Evolutionary conservation across 2,113 vertebrate genomes (phyloP).

Genomic region (Pangasianodon hypophthalmus): DNA sequence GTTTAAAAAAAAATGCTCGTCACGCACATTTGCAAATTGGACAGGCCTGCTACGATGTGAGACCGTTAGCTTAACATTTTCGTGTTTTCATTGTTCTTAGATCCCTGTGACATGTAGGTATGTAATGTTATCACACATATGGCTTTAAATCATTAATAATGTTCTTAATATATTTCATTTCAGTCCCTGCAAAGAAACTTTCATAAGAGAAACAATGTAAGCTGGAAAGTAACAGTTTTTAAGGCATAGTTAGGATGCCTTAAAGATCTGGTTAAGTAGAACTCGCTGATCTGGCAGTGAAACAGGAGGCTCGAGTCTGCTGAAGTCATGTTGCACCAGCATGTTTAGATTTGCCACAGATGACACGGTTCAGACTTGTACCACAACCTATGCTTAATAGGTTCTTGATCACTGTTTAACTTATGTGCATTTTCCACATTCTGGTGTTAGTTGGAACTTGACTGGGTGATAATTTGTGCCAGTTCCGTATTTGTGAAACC

Average conservation of each 20-base stretch:
- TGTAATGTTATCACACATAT: neutral
- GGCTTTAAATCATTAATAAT: neutral
- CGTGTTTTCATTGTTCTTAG: neutral
- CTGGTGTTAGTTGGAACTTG: slow-evolving; percentile 28
- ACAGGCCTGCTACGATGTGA: neutral
- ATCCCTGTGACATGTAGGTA: neutral
- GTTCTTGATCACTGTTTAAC: neutral
- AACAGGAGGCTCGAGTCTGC: neutral
- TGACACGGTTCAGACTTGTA: neutral
- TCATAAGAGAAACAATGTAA: neutral
- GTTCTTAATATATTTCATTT: too few relatives aligned
- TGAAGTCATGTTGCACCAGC: slow-evolving; percentile 1
- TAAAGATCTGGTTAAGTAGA: neutral
- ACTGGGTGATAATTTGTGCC: neutral
- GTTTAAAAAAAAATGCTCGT: neutral
- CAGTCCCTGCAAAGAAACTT: neutral
- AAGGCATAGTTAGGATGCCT: neutral
- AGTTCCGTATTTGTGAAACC: neutral
- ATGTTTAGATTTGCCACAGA: slow-evolving; percentile 15
- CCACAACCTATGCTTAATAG: neutral
- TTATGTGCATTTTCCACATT: slow-evolving; percentile 17
- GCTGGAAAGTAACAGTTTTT: neutral
- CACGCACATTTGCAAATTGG: neutral
- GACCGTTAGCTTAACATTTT: neutral
- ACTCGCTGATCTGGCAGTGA: neutral